Evolutionary conservation across 2,113 vertebrate genomes (phyloP).

Genomic region (Hippocampus mohnikei): DNA sequence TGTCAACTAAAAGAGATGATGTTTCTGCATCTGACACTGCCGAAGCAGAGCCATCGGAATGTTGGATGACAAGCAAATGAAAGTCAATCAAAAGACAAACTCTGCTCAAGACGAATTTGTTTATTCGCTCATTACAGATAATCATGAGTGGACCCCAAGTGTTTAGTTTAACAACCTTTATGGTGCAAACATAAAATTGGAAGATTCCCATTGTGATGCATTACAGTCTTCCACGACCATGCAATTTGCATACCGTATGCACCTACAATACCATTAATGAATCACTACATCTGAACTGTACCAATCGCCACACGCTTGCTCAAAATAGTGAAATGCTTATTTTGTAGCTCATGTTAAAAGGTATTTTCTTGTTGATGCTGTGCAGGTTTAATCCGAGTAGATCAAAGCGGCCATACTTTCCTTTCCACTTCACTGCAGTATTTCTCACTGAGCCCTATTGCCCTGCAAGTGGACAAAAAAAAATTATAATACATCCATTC

Average conservation of each 20-base stretch:
- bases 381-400: neutral
- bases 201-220: too few relatives aligned
- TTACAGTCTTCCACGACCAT: neutral
- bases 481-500: neutral
- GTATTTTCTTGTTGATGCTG: neutral
- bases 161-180: neutral
- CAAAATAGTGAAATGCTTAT: neutral
- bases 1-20: too few relatives aligned
- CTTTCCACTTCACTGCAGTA: slow-evolving; percentile 79
- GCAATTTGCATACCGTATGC: neutral
- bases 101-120: neutral
- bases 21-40: too few relatives aligned
- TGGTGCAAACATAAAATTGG: neutral
- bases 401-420: slow-evolving; percentile 54
- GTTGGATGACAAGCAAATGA: neutral
- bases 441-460: slow-evolving; percentile 79
- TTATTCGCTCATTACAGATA: neutral
- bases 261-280: neutral
- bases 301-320: neutral
- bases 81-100: neutral
- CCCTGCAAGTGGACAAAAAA: slow-evolving; percentile 56
- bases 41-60: neutral
- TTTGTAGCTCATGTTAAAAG: neutral
- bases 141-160: neutral
- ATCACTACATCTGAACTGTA: neutral